Percentiles rank a stretch among this genome's conserved stretches.
phyloP scores from a whole-genome alignment of 2,888 invertebrate genomes.

The Steromphala cineraria region DNA sequence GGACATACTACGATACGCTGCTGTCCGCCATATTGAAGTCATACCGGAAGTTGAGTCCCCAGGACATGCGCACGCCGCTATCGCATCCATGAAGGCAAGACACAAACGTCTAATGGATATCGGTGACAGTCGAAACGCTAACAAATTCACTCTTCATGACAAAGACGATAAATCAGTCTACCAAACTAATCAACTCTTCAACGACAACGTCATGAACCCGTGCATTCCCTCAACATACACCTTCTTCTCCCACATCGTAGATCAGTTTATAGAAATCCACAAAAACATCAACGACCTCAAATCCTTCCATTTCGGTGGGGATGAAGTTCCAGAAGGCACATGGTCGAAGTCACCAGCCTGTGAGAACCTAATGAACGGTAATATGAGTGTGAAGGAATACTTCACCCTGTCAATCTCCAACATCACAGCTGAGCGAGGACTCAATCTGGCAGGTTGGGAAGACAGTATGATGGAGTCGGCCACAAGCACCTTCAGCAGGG shows the following conservation, averaged over 20 bases:
- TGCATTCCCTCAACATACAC: slow-evolving; percentile 34
- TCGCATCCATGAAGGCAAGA: slow-evolving; percentile 53
- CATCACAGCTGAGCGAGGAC: slow-evolving; percentile 27
- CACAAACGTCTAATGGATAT: slow-evolving; percentile 12
- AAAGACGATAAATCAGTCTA: slow-evolving; percentile 28
- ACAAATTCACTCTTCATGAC: slow-evolving; percentile 40
- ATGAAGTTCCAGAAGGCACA: slow-evolving; percentile 61
- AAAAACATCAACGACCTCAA: slow-evolving; percentile 52
- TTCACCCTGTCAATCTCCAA: neutral
- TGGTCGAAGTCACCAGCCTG: slow-evolving; percentile 43
- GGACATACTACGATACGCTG: slow-evolving; percentile 56
- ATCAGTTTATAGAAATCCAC: slow-evolving; percentile 51
- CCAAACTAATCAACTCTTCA: slow-evolving; percentile 45
- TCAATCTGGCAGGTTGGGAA: slow-evolving; percentile 55
- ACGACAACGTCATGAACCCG: slow-evolving; percentile 57
- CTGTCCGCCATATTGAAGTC: slow-evolving; percentile 58
- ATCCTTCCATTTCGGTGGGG: slow-evolving; percentile 70
- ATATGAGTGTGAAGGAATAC: slow-evolving; percentile 16
- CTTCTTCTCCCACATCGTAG: slow-evolving; percentile 44
- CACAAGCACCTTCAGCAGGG: slow-evolving; percentile 28
- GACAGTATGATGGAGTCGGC: slow-evolving; percentile 49
- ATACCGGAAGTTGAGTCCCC: slow-evolving; percentile 70
- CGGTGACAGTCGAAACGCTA: slow-evolving; percentile 20
- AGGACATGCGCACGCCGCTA: slow-evolving; percentile 62
- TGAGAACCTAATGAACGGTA: neutral